Evolutionary conservation across 2,888 invertebrate genomes (phyloP).

Genomic region (Drosophila siamana): DNA sequence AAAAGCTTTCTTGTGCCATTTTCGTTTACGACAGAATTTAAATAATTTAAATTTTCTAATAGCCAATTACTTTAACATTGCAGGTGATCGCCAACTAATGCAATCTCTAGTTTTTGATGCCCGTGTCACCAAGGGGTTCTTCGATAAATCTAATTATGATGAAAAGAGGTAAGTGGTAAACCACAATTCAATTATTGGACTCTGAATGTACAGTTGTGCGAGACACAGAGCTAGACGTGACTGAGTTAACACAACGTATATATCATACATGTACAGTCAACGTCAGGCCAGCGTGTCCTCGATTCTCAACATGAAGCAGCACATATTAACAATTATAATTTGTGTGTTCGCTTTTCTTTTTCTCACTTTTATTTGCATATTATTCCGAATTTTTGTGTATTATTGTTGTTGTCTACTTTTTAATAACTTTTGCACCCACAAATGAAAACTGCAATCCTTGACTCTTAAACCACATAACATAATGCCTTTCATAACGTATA

Average conservation of each 20-base stretch:
- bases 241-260: constrained; percentile 7
- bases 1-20: background rate
- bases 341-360: constrained; percentile 68
- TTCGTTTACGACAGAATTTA: background rate
- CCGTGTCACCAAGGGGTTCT: constrained; percentile 94
- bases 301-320: constrained; percentile 41
- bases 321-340: constrained; percentile 73
- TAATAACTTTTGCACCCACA: constrained; percentile 68
- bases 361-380: constrained; percentile 76
- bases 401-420: constrained; percentile 54
- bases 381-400: constrained; percentile 51
- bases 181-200: background rate
- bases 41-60: background rate
- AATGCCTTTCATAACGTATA: constrained; percentile 68
- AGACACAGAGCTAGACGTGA: constrained; percentile 44
- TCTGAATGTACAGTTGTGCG: constrained; percentile 9
- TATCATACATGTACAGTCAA: constrained; percentile 58
- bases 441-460: constrained; percentile 61
- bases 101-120: constrained; percentile 95
- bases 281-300: constrained; percentile 30
- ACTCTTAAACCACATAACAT: constrained; percentile 69
- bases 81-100: constrained; percentile 94
- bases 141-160: constrained; percentile 91
- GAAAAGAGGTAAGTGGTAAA: constrained; percentile 88
- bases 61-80: constrained; percentile 63